phyloP scores from a whole-genome alignment of 2,797 vertebrate genomes.

The Anas capensis region DNA sequence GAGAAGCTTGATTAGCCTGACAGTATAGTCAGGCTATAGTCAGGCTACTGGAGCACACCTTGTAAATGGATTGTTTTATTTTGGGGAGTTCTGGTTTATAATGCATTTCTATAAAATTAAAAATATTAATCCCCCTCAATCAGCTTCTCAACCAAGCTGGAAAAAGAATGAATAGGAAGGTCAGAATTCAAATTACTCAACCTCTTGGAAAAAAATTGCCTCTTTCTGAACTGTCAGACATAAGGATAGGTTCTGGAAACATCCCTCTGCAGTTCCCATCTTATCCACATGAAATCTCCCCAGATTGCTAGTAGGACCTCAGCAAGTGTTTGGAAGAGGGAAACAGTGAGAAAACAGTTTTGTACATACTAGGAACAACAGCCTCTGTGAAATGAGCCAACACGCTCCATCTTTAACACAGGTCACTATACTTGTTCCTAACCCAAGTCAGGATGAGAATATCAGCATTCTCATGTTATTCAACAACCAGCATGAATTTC shows the following conservation, averaged over 20 bases:
- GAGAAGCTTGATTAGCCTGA: background rate
- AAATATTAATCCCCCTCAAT: background rate
- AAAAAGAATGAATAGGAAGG: background rate
- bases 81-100: background rate
- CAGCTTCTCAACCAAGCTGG: background rate
- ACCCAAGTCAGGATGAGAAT: background rate
- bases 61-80: background rate
- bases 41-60: background rate
- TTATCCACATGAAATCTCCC: background rate
- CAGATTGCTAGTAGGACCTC: background rate
- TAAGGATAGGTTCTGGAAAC: background rate
- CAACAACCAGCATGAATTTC: background rate
- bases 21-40: too few species aligned
- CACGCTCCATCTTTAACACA: background rate
- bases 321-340: background rate
- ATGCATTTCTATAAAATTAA: background rate
- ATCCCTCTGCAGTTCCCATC: background rate
- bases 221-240: background rate
- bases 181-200: background rate
- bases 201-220: background rate
- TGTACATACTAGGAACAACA: background rate
- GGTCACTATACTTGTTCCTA: background rate
- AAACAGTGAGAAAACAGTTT: background rate
- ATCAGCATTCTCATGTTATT: rapidly evolving
- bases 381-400: background rate